These are phyloP conservation scores for Patella pellucida DNA, from an alignment of 2,888 invertebrate genomes.

Conservation along the genomic window DNA sequence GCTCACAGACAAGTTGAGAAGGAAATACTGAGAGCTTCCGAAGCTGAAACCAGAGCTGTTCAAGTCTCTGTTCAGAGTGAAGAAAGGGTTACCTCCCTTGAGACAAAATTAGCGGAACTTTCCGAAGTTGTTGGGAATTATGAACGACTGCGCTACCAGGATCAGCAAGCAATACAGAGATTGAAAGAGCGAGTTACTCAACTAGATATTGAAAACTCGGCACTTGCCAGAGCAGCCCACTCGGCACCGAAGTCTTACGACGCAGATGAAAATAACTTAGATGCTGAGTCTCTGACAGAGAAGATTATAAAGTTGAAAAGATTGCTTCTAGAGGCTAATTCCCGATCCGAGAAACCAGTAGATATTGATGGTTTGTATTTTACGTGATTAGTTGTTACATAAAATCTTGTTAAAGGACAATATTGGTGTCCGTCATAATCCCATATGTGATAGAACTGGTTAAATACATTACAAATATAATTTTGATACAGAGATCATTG, in stretches of 20 bases:
- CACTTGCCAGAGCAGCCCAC: slow-evolving; percentile 63
- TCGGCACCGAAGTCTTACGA: slow-evolving; percentile 36
- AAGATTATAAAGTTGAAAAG: slow-evolving; percentile 79
- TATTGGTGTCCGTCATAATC: too few species aligned
- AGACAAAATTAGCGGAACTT: slow-evolving; percentile 83
- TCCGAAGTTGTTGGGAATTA: slow-evolving; percentile 85
- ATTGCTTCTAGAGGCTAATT: slow-evolving; percentile 76
- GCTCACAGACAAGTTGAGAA: slow-evolving; percentile 79
- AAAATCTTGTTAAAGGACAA: not conserved
- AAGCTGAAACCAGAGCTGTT: slow-evolving; percentile 81
- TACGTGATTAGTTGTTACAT: not conserved
- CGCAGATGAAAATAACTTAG: slow-evolving; percentile 47
- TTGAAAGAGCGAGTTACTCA: slow-evolving; percentile 70
- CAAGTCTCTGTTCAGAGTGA: slow-evolving; percentile 80
- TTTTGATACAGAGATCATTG: too few species aligned
- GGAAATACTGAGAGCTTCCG: slow-evolving; percentile 81
- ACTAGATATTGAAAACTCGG: slow-evolving; percentile 70
- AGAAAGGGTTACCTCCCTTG: slow-evolving; percentile 82
- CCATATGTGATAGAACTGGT: too few species aligned
- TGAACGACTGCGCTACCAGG: slow-evolving; percentile 80
- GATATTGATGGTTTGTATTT: slow-evolving; percentile 75
- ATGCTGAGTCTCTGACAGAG: slow-evolving; percentile 74
- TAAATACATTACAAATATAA: too few species aligned
- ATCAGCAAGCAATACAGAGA: slow-evolving; percentile 81
- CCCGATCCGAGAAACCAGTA: slow-evolving; percentile 75